Evolutionary conservation across 2,888 invertebrate genomes (phyloP).

Genomic region (Gerris lacustris): DNA sequence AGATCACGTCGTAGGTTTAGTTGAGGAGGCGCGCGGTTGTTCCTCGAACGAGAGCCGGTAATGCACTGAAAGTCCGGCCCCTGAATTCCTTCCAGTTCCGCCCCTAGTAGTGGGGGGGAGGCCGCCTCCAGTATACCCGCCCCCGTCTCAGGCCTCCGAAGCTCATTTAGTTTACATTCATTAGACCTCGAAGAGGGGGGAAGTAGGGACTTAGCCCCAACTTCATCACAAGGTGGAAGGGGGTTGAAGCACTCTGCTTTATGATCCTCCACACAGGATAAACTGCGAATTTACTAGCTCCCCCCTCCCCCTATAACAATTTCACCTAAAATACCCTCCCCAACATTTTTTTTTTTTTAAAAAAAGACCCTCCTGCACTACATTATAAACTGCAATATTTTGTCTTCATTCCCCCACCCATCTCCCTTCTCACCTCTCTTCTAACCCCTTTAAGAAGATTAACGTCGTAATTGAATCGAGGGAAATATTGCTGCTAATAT

Average conservation of each 20-base stretch:
- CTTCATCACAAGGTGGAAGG: not conserved
- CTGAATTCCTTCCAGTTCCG: not conserved
- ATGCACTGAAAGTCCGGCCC: not conserved
- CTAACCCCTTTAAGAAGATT: too few relatives aligned
- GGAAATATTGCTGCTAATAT: too few relatives aligned
- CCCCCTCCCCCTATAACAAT: too few relatives aligned
- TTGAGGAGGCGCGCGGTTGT: not conserved
- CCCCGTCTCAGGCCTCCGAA: not conserved
- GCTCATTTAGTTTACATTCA: constrained; percentile 3
- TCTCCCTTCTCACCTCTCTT: too few relatives aligned
- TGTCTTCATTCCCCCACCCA: too few relatives aligned
- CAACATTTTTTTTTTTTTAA: too few relatives aligned
- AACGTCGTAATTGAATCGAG: too few relatives aligned
- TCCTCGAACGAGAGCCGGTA: not conserved
- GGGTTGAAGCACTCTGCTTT: not conserved
- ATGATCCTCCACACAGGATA: constrained; percentile 3
- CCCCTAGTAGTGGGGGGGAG: not conserved
- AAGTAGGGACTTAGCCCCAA: not conserved
- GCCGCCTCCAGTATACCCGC: not conserved
- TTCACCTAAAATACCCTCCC: too few relatives aligned
- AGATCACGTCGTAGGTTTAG: too few relatives aligned
- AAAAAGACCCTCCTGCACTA: too few relatives aligned
- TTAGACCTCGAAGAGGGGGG: not conserved
- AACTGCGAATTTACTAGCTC: not conserved
- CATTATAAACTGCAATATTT: too few relatives aligned